Percentiles rank a stretch among this genome's conserved stretches.
Conservation (phyloP, 2,113 vertebrate genomes). For the Corythaeola cristata region DNA sequence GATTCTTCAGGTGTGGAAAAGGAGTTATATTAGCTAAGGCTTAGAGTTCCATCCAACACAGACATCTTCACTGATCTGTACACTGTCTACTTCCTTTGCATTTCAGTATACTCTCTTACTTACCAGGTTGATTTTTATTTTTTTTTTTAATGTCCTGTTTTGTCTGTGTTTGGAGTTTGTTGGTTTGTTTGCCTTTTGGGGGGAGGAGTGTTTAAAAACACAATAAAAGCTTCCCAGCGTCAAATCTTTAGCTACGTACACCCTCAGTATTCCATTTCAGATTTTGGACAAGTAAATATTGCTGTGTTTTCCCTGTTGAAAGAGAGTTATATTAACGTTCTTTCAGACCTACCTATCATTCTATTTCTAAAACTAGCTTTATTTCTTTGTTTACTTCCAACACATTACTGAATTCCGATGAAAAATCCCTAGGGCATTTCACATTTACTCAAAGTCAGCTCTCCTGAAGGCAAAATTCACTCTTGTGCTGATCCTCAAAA, state of each 20-base stretch:
- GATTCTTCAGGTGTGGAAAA: background rate
- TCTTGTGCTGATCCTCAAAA: background rate
- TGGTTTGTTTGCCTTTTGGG: background rate
- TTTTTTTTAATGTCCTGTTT: background rate
- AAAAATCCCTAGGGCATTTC: constrained; percentile 15
- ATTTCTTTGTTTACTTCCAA: background rate
- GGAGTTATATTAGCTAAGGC: background rate
- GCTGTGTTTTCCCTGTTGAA: background rate
- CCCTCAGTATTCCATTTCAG: background rate
- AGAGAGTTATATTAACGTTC: background rate
- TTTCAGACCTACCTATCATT: background rate
- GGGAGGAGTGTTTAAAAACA: background rate
- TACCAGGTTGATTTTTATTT: background rate
- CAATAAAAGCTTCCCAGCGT: background rate
- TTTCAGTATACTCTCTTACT: background rate
- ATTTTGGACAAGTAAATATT: background rate
- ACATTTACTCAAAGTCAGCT: background rate
- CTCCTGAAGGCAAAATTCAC: constrained; percentile 1
- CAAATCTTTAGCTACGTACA: background rate
- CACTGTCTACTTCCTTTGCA: background rate
- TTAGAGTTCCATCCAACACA: background rate
- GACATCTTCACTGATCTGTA: background rate
- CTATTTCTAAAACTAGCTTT: background rate
- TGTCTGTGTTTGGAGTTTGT: background rate
- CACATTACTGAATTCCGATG: background rate